These are phyloP conservation scores for Cephus cinctus DNA, from an alignment of 1,140 invertebrate genomes.

Conservation along the genomic window DNA sequence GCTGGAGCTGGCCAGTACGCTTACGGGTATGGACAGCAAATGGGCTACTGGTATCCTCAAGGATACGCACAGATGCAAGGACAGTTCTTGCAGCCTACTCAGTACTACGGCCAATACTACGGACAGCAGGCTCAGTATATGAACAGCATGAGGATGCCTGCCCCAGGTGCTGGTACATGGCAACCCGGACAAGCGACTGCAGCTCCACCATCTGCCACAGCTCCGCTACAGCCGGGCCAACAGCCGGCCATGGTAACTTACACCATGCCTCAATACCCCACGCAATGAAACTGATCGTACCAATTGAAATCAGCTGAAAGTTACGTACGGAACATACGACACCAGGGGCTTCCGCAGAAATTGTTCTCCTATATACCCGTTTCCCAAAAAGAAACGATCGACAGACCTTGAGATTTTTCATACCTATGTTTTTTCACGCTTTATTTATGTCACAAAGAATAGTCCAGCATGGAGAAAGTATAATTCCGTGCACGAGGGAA, in stretches of 20 bases:
- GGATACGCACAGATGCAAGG: slow-evolving; percentile 63
- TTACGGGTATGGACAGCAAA: slow-evolving; percentile 70
- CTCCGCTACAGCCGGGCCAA: slow-evolving; percentile 54
- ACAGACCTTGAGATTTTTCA: too few relatives aligned
- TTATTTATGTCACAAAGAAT: too few relatives aligned
- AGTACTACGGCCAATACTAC: slow-evolving; percentile 61
- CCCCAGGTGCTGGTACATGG: slow-evolving; percentile 57
- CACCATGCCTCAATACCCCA: slow-evolving; percentile 77
- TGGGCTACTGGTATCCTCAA: slow-evolving; percentile 80
- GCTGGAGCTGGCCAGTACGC: slow-evolving; percentile 63
- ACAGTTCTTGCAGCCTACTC: slow-evolving; percentile 47
- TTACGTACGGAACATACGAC: slow-evolving; percentile 28
- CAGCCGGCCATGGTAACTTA: slow-evolving; percentile 73
- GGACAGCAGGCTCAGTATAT: slow-evolving; percentile 55
- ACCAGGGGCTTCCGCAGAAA: slow-evolving; percentile 23
- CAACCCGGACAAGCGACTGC: slow-evolving; percentile 55
- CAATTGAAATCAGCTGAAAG: slow-evolving; percentile 21
- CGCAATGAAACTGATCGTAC: slow-evolving; percentile 62
- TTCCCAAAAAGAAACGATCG: too few relatives aligned
- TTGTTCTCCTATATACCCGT: slow-evolving; percentile 31
- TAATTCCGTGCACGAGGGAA: too few relatives aligned
- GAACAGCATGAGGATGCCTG: slow-evolving; percentile 58
- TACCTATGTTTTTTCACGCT: too few relatives aligned
- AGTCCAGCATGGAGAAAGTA: too few relatives aligned
- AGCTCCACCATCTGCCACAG: slow-evolving; percentile 53